These are phyloP conservation scores for Hecatera dysodea DNA, from an alignment of 2,888 invertebrate genomes.

Conservation along the genomic window DNA sequence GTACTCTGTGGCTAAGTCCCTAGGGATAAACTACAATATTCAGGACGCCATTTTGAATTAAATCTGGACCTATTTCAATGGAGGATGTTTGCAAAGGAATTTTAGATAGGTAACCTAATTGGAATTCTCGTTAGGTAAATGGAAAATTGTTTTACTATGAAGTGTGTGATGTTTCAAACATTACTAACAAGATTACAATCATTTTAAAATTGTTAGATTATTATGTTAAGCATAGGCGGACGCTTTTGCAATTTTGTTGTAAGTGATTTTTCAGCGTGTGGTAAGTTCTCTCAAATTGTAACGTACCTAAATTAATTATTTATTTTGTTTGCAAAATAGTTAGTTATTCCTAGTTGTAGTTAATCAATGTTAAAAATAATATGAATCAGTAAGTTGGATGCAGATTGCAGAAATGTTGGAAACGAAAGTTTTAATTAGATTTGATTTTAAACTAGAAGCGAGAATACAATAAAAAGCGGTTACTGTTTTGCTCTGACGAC, in stretches of 20 bases:
- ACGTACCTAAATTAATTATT: not conserved
- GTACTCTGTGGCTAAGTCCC: not conserved
- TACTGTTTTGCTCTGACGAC: too few species aligned
- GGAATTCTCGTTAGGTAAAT: not conserved
- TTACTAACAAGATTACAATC: not conserved
- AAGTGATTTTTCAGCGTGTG: not conserved
- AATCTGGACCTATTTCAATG: slow-evolving; percentile 8
- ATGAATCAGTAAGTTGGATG: too few species aligned
- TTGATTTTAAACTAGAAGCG: too few species aligned
- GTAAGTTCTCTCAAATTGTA: too few species aligned
- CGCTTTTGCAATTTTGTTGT: not conserved
- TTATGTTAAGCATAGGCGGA: not conserved
- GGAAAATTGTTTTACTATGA: slow-evolving; percentile 6
- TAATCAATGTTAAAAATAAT: too few species aligned
- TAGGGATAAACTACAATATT: slow-evolving; percentile 22
- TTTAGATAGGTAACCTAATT: slow-evolving; percentile 13
- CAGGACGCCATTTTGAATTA: slow-evolving; percentile 27
- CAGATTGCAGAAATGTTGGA: too few species aligned
- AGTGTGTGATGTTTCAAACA: not conserved
- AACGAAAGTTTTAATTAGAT: too few species aligned
- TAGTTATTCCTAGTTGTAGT: not conserved
- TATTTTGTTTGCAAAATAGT: not conserved
- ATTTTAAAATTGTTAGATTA: not conserved
- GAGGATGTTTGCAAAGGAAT: slow-evolving; percentile 23
- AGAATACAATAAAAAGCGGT: too few species aligned